Evolutionary conservation across 2,797 vertebrate species (phyloP).

Genomic region (Thaleichthys pacificus): DNA sequence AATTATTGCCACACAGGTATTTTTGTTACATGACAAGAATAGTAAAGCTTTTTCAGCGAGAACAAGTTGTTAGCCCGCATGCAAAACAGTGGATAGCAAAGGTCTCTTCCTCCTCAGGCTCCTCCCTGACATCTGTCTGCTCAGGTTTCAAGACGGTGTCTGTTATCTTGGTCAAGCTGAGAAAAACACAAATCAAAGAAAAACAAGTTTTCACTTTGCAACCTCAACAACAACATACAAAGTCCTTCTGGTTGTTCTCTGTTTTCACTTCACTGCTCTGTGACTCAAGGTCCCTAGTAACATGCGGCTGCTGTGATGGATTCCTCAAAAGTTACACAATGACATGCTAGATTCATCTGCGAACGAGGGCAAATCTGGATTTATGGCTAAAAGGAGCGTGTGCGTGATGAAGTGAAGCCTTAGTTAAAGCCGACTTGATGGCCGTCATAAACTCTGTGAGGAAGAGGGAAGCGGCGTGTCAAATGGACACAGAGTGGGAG

Average conservation of each 20-base stretch:
- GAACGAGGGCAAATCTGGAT: slow-evolving; percentile 32
- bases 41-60: slow-evolving; percentile 29
- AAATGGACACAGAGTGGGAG: slow-evolving; percentile 49
- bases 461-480: slow-evolving; percentile 47
- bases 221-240: slow-evolving; percentile 45
- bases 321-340: slow-evolving; percentile 18
- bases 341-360: slow-evolving; percentile 36
- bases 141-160: slow-evolving; percentile 63
- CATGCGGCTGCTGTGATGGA: slow-evolving; percentile 26
- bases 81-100: slow-evolving; percentile 35
- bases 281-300: slow-evolving; percentile 29
- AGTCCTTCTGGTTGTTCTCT: neutral
- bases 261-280: neutral
- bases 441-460: slow-evolving; percentile 55
- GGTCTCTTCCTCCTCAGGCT: slow-evolving; percentile 37
- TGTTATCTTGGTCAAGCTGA: slow-evolving; percentile 60
- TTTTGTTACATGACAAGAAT: slow-evolving; percentile 10
- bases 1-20: slow-evolving; percentile 15
- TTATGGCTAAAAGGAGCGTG: slow-evolving; percentile 41
- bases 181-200: slow-evolving; percentile 37
- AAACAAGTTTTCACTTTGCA: slow-evolving; percentile 1
- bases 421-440: slow-evolving; percentile 55
- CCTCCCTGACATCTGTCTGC: slow-evolving; percentile 46
- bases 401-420: slow-evolving; percentile 43
- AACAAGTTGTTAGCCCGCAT: slow-evolving; percentile 40